A percentile compares a stretch with the other conserved stretches of the same genome.
phyloP scores from a whole-genome alignment of 2,797 vertebrate genomes.

The Takifugu rubripes region DNA sequence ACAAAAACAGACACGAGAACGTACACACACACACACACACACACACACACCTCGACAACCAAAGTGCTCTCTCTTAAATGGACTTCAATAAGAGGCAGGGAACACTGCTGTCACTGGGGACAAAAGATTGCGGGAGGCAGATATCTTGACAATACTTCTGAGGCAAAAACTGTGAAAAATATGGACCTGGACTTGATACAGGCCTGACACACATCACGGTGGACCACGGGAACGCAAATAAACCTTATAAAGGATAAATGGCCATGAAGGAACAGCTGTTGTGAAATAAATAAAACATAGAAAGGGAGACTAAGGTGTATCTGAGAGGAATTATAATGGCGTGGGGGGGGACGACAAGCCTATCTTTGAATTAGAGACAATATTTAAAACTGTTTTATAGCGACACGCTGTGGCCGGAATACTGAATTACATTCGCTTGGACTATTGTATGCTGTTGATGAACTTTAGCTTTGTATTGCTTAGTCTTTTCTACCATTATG shows the following conservation, averaged over 20 bases:
- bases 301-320: slow-evolving; percentile 51
- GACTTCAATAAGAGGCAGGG: slow-evolving; percentile 73
- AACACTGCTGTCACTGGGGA: slow-evolving; percentile 67
- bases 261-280: slow-evolving; percentile 68
- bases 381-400: slow-evolving; percentile 76
- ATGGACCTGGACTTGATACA: slow-evolving; percentile 58
- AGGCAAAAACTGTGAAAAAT: slow-evolving; percentile 72
- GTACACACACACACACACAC: slow-evolving; percentile 27
- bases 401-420: slow-evolving; percentile 81
- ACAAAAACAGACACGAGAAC: slow-evolving; percentile 45
- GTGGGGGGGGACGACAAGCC: slow-evolving; percentile 60
- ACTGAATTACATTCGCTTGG: slow-evolving; percentile 79
- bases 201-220: slow-evolving; percentile 43
- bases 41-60: slow-evolving; percentile 74
- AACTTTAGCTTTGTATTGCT: slow-evolving; percentile 83
- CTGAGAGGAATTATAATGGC: slow-evolving; percentile 59
- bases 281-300: slow-evolving; percentile 58
- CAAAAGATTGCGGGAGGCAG: slow-evolving; percentile 61
- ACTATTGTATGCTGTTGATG: slow-evolving; percentile 80
- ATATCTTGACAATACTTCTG: slow-evolving; percentile 69
- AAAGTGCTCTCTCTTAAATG: slow-evolving; percentile 83
- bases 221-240: slow-evolving; percentile 62
- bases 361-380: slow-evolving; percentile 71
- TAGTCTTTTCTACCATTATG: slow-evolving; percentile 81
- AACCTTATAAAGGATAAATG: slow-evolving; percentile 72